Percentiles rank a stretch among this genome's conserved stretches.
These are phyloP conservation scores for Acanthopleura granulata DNA, from an alignment of 2,888 invertebrate species.

Conservation along the genomic window DNA sequence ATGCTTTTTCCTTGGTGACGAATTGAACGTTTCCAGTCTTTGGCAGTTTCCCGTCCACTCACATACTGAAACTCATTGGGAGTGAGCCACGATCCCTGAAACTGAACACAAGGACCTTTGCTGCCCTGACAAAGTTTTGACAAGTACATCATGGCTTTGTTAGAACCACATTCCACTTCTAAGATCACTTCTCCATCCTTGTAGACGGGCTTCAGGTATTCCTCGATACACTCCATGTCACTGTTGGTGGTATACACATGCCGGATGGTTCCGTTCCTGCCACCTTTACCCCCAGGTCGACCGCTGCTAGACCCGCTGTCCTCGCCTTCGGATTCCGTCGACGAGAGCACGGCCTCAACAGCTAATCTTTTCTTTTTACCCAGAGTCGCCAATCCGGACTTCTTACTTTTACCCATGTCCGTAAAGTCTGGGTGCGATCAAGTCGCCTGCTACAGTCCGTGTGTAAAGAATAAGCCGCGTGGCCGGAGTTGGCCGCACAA, in stretches of 20 bases:
- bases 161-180: slow-evolving; percentile 68
- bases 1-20: slow-evolving; percentile 71
- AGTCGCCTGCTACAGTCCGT: too few relatives aligned
- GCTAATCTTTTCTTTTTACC: not conserved
- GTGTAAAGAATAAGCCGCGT: too few relatives aligned
- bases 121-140: slow-evolving; percentile 70
- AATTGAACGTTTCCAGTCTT: slow-evolving; percentile 72
- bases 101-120: slow-evolving; percentile 71
- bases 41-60: slow-evolving; percentile 72
- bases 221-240: slow-evolving; percentile 36
- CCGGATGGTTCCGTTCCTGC: not conserved
- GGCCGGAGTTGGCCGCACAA: not conserved
- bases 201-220: slow-evolving; percentile 37
- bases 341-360: not conserved
- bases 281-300: not conserved
- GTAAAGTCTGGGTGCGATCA: not conserved
- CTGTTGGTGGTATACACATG: slow-evolving; percentile 9
- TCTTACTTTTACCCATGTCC: not conserved
- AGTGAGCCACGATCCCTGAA: slow-evolving; percentile 69
- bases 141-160: slow-evolving; percentile 66
- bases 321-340: not conserved
- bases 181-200: slow-evolving; percentile 55
- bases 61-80: slow-evolving; percentile 72
- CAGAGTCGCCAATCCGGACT: not conserved
- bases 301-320: not conserved